phyloP scores from a whole-genome alignment of 2,888 invertebrate species.

The Galerucella nymphaeae region DNA sequence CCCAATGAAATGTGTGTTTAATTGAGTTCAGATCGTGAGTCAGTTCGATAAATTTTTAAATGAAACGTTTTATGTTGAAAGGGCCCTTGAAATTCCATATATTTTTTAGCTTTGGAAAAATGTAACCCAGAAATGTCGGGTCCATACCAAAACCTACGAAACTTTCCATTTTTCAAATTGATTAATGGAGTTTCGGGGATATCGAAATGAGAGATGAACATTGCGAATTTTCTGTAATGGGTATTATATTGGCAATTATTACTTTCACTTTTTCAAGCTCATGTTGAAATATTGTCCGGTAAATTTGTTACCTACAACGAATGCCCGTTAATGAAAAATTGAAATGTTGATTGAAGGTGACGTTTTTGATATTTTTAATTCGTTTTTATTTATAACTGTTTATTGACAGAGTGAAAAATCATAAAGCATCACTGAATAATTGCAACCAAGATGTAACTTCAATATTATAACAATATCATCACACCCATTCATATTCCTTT shows the following conservation, averaged over 20 bases:
- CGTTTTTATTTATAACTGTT: not conserved
- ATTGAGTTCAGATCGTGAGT: not conserved
- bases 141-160: not conserved
- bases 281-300: conserved; percentile 13
- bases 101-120: not conserved
- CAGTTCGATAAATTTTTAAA: not conserved
- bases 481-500: too few species aligned
- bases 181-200: conserved; percentile 16
- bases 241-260: conserved; percentile 28
- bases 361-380: not conserved
- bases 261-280: conserved; percentile 18
- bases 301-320: conserved; percentile 10
- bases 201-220: conserved; percentile 21
- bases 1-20: not conserved
- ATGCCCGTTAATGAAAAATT: not conserved
- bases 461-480: too few species aligned
- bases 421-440: too few species aligned
- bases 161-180: conserved; percentile 23
- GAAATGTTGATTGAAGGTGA: not conserved
- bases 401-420: too few species aligned
- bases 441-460: too few species aligned
- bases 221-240: conserved; percentile 25
- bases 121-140: conserved; percentile 13
- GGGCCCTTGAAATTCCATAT: not conserved
- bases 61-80: not conserved